A percentile compares a stretch with the other conserved stretches of the same genome.
These are phyloP conservation scores for Salvelinus namaycush DNA, from an alignment of 2,113 vertebrate species.

Conservation along the genomic window DNA sequence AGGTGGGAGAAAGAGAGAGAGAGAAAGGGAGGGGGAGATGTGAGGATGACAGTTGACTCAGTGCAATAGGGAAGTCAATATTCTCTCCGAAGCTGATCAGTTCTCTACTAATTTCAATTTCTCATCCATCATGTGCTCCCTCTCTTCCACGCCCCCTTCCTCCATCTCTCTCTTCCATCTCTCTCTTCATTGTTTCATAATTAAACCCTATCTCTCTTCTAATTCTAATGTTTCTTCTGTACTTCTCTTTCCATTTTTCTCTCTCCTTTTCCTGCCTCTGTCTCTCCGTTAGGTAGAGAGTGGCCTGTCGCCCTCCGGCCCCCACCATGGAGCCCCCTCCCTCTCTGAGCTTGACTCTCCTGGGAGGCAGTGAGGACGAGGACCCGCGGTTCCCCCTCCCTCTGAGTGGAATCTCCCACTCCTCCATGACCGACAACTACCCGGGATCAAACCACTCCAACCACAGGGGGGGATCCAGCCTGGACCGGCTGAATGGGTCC, in stretches of 20 bases:
- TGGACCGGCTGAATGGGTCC: slow-evolving; percentile 75
- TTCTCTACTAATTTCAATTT: slow-evolving; percentile 15
- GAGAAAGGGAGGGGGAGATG: slow-evolving; percentile 7
- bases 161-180: slow-evolving; percentile 3
- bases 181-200: background rate
- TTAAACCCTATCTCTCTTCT: background rate
- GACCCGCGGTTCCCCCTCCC: slow-evolving; percentile 74
- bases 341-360: slow-evolving; percentile 75
- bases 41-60: slow-evolving; percentile 50
- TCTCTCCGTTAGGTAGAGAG: slow-evolving; percentile 25
- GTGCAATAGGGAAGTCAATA: slow-evolving; percentile 46
- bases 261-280: slow-evolving; percentile 1
- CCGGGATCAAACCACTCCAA: slow-evolving; percentile 79
- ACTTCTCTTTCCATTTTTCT: background rate
- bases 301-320: slow-evolving; percentile 46
- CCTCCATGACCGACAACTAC: slow-evolving; percentile 65
- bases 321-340: slow-evolving; percentile 78
- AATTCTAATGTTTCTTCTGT: slow-evolving; percentile 1
- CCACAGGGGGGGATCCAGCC: slow-evolving; percentile 74
- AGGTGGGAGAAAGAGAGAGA: slow-evolving; percentile 27
- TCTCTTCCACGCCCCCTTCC: slow-evolving; percentile 10
- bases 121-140: background rate
- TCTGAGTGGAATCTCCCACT: slow-evolving; percentile 69
- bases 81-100: slow-evolving; percentile 17
- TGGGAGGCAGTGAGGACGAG: slow-evolving; percentile 77